phyloP scores from a whole-genome alignment of 2,113 vertebrate genomes.

The Xenus cinereus region DNA sequence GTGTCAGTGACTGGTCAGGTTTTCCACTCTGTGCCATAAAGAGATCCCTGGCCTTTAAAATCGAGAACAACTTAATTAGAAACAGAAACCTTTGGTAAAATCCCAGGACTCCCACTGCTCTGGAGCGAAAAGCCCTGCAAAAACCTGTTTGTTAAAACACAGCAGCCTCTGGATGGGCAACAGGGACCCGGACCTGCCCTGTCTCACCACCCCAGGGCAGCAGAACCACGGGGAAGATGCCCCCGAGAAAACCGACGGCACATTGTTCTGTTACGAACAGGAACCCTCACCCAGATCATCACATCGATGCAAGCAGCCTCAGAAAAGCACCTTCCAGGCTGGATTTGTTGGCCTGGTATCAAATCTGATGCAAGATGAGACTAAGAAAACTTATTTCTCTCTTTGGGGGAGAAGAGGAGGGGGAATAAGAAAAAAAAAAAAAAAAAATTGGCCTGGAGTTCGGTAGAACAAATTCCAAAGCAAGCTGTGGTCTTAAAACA shows the following conservation, averaged over 20 bases:
- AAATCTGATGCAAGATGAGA: constrained; percentile 32
- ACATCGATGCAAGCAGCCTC: neutral
- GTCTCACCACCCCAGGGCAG: neutral
- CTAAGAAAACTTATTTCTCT: neutral
- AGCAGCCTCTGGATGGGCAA: neutral
- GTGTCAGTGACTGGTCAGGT: neutral
- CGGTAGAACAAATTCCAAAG: constrained; percentile 24
- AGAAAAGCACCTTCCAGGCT: neutral
- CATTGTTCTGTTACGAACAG: neutral
- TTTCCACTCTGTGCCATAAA: constrained; percentile 9
- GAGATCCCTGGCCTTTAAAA: constrained; percentile 14
- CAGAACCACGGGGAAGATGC: neutral
- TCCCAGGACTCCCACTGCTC: neutral
- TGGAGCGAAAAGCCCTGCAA: neutral
- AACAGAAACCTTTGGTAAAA: constrained; percentile 35
- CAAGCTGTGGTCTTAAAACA: neutral
- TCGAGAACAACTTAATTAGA: constrained; percentile 13
- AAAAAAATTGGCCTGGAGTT: neutral
- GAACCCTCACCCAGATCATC: neutral
- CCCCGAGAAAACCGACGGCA: neutral
- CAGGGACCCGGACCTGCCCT: neutral
- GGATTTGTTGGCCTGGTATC: neutral
- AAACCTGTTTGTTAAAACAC: neutral
- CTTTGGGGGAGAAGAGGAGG: neutral
- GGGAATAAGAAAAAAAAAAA: neutral